A percentile compares a stretch with the other conserved stretches of the same genome.
phyloP scores from a whole-genome alignment of 1,140 invertebrate genomes.

The Rhyacophila brunnea region DNA sequence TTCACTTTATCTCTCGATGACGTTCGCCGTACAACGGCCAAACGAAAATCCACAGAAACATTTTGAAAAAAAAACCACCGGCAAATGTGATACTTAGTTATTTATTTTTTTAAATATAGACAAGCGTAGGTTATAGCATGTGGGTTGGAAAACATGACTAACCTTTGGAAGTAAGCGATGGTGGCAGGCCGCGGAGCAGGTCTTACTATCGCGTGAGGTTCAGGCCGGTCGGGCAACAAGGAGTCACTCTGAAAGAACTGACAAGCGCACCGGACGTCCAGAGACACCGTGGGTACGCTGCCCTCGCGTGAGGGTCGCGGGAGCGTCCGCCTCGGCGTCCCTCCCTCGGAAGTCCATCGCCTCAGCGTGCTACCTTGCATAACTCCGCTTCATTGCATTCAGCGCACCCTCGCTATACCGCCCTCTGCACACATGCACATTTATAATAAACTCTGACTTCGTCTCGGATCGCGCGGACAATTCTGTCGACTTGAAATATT shows the following conservation, averaged over 20 bases:
- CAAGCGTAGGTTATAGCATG: not conserved
- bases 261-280: slow-evolving; percentile 79
- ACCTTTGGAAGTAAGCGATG: slow-evolving; percentile 48
- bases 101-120: slow-evolving; percentile 2
- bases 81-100: too few relatives aligned
- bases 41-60: not conserved
- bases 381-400: slow-evolving; percentile 16
- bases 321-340: slow-evolving; percentile 56
- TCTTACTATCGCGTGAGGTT: slow-evolving; percentile 47
- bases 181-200: slow-evolving; percentile 54
- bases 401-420: slow-evolving; percentile 4
- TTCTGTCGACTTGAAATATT: too few relatives aligned
- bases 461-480: not conserved
- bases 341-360: slow-evolving; percentile 64
- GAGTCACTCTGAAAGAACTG: slow-evolving; percentile 80
- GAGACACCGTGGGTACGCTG: slow-evolving; percentile 65
- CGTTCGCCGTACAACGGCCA: too few relatives aligned
- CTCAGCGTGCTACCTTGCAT: slow-evolving; percentile 48
- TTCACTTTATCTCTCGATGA: not conserved
- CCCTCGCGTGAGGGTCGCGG: slow-evolving; percentile 57
- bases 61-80: not conserved
- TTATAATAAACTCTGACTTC: slow-evolving; percentile 30
- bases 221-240: slow-evolving; percentile 65
- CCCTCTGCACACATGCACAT: slow-evolving; percentile 37
- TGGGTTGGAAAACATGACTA: slow-evolving; percentile 31